phyloP scores from a whole-genome alignment of 2,888 invertebrate genomes.

The Ceratothoa steindachneri region DNA sequence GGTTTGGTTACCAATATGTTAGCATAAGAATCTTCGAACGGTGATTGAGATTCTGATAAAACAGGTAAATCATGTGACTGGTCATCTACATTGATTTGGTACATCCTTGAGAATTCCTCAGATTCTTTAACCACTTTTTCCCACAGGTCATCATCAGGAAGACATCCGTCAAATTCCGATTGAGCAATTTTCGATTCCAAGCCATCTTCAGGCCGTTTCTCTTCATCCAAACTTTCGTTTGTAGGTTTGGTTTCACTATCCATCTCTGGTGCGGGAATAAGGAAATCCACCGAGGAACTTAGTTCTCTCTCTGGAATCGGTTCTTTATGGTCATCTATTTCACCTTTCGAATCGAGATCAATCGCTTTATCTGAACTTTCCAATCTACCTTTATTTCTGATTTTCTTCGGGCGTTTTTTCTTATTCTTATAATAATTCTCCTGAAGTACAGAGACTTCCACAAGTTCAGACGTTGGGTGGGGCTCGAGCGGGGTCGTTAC shows the following conservation, averaged over 20 bases:
- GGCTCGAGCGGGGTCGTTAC: background rate
- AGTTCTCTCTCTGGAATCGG: background rate
- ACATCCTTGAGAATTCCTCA: background rate
- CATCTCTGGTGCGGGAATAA: background rate
- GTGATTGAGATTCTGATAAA: background rate
- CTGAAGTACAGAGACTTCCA: constrained; percentile 13
- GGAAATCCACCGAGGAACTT: background rate
- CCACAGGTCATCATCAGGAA: background rate
- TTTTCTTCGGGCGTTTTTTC: constrained; percentile 37
- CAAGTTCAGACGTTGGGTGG: background rate
- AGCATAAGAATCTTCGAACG: constrained; percentile 21
- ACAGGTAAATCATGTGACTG: background rate
- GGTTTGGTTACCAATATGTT: constrained; percentile 23
- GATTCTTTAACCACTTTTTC: background rate
- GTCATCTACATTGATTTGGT: background rate
- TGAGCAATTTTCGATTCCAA: background rate
- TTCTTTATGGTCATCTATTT: background rate
- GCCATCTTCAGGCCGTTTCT: background rate
- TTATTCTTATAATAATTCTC: constrained; percentile 42
- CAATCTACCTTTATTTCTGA: constrained; percentile 10
- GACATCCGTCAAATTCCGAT: background rate
- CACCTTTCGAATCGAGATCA: background rate
- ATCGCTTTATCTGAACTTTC: background rate
- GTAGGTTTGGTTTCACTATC: background rate
- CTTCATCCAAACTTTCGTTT: background rate